Evolutionary conservation across 64 coral and sea anemone species (phyloP).

Genomic region (Stichodactyla helianthus): DNA sequence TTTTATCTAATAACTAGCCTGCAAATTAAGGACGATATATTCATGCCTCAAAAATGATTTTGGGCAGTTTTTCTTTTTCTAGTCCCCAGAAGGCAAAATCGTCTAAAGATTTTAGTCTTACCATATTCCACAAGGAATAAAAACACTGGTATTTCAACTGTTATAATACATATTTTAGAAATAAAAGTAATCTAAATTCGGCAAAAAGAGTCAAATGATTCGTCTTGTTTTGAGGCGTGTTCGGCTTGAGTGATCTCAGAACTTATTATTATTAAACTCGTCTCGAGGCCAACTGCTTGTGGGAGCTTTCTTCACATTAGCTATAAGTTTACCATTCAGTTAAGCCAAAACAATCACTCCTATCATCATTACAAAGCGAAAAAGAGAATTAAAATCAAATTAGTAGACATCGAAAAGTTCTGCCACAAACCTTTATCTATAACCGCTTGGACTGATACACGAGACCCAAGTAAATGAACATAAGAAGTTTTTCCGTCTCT

Average conservation of each 20-base stretch:
- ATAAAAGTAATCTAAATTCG: too few species aligned
- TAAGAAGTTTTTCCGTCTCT: background rate
- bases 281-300: background rate
- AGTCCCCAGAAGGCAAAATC: too few species aligned
- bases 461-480: background rate
- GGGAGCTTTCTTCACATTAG: background rate
- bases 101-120: too few species aligned
- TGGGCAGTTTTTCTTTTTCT: background rate
- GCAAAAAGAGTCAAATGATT: background rate
- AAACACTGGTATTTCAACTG: too few species aligned
- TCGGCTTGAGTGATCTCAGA: background rate
- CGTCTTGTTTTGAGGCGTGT: background rate
- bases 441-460: background rate
- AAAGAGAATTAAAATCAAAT: background rate
- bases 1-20: constrained; percentile 42
- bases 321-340: background rate
- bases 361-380: constrained; percentile 9
- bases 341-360: background rate
- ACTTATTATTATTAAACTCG: background rate
- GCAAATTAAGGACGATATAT: constrained; percentile 46
- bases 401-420: background rate
- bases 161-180: too few species aligned
- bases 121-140: too few species aligned
- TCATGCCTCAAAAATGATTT: constrained; percentile 81
- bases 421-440: background rate